Conservation (phyloP, 2,113 vertebrate species). For the Sturnus vulgaris region DNA sequence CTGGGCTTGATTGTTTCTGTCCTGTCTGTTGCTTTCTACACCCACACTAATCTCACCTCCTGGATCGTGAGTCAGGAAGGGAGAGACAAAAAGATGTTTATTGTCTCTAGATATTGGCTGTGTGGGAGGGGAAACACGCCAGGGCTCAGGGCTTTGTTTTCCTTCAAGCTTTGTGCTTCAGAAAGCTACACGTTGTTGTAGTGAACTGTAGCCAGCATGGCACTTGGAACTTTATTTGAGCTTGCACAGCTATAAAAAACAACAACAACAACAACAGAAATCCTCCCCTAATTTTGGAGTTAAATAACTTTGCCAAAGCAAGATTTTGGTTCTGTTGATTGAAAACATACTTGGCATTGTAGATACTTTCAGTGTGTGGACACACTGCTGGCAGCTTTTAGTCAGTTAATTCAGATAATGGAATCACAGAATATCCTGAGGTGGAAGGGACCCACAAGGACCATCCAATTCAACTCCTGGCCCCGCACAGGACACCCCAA, state of each 20-base stretch:
- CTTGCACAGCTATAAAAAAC: neutral
- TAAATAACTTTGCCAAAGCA: neutral
- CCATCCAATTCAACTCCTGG: neutral
- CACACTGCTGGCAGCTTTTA: neutral
- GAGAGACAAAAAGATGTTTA: neutral
- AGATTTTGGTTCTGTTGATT: neutral
- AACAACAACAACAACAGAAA: neutral
- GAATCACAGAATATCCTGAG: neutral
- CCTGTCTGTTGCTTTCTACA: neutral
- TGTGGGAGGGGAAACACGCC: neutral
- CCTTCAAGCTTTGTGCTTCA: neutral
- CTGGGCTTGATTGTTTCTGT: neutral
- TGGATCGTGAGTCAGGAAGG: neutral
- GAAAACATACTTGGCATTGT: neutral
- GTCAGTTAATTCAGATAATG: neutral
- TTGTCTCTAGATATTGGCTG: neutral
- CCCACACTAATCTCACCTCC: neutral
- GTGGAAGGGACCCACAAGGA: neutral
- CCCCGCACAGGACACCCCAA: neutral
- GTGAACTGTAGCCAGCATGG: neutral
- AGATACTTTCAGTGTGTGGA: constrained; percentile 1
- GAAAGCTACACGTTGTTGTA: neutral
- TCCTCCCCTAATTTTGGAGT: neutral
- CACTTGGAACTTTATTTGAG: constrained; percentile 7
- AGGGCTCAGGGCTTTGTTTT: neutral